Evolutionary conservation across 2,888 invertebrate genomes (phyloP), one percentile per base, ranked within the genome.

Genomic region (Oscheius sp.): DNA sequence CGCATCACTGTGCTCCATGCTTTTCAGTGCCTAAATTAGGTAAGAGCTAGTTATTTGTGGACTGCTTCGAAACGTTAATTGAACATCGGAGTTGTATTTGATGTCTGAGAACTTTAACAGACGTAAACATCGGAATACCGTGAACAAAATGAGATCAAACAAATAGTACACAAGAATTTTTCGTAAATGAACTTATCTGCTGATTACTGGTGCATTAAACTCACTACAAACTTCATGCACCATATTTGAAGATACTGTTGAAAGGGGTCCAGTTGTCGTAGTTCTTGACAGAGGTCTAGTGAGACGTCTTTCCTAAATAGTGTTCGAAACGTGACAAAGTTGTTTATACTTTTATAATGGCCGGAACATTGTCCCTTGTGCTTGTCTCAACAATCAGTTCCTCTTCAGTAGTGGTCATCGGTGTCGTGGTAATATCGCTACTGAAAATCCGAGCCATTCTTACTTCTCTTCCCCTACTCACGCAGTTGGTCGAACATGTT

Each of bases 171-270:
- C 42, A 42, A 42, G 3, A 42, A 42, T 42, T 7, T 42, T 42
- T 7, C 4, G 42, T 7, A 42, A 7, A 42, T 7, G 7, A 7
- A 42, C 42, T 42, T 42, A 42, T 42, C 42, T 42, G 42, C 42
- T 42, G 42, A 42, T 42, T 42, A 42, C 42, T 42, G 42, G 7
- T 42, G 3, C 42, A 7, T 42, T 42, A 37, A 9, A 51, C 68
- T 66, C 57, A 80, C 79, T 65, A 63, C 81, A 81, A 32, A 78
- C 74, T 60, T 81, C 81, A 42, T 42, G 3, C 60, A 72, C 76
- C 60, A 75, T 76, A 29, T 63, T 50, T 48, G 55, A 32, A 13
- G 13, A 35, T 1, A 32, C 29, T 29, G 5, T 47, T 47, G 48
- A 47, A 29, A 48, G 63, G 21, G 58, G 21, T 11, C 10, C 29